Evolutionary conservation across 2,113 vertebrate genomes (phyloP).

Genomic region (Toxotes chatareus): DNA sequence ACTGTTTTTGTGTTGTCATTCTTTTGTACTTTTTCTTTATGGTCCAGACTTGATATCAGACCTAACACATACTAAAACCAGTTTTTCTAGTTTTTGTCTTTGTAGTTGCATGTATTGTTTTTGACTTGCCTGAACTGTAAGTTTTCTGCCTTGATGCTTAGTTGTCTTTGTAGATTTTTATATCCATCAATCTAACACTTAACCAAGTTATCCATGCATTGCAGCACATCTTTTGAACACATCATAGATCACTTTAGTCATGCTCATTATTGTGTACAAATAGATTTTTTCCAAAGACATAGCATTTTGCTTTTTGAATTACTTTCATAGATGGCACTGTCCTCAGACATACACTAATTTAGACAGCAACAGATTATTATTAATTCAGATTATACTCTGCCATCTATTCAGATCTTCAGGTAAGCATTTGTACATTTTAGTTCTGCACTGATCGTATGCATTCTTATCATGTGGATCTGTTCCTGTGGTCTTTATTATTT

Average conservation of each 20-base stretch:
- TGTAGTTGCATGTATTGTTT: slow-evolving; percentile 87
- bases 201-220: slow-evolving; percentile 84
- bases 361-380: not conserved
- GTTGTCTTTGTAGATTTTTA: slow-evolving; percentile 79
- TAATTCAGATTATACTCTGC: slow-evolving; percentile 18
- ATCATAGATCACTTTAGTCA: slow-evolving; percentile 62
- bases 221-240: slow-evolving; percentile 90
- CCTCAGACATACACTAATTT: slow-evolving; percentile 7
- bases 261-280: slow-evolving; percentile 71
- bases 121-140: slow-evolving; percentile 85
- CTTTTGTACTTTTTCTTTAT: slow-evolving; percentile 38
- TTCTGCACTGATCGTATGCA: slow-evolving; percentile 37
- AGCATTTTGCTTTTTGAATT: slow-evolving; percentile 32
- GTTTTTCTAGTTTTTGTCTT: slow-evolving; percentile 58
- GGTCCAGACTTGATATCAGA: slow-evolving; percentile 40
- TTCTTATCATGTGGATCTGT: slow-evolving; percentile 55
- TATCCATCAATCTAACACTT: slow-evolving; percentile 69
- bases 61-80: slow-evolving; percentile 66
- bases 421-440: slow-evolving; percentile 25
- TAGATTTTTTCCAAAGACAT: slow-evolving; percentile 10
- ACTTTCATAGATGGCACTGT: slow-evolving; percentile 51
- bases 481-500: slow-evolving; percentile 34
- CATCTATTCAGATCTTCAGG: slow-evolving; percentile 55
- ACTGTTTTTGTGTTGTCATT: slow-evolving; percentile 48
- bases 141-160: slow-evolving; percentile 86